Evolutionary conservation across 1,140 invertebrate species (phyloP).

Genomic region (Drosophila cardini): DNA sequence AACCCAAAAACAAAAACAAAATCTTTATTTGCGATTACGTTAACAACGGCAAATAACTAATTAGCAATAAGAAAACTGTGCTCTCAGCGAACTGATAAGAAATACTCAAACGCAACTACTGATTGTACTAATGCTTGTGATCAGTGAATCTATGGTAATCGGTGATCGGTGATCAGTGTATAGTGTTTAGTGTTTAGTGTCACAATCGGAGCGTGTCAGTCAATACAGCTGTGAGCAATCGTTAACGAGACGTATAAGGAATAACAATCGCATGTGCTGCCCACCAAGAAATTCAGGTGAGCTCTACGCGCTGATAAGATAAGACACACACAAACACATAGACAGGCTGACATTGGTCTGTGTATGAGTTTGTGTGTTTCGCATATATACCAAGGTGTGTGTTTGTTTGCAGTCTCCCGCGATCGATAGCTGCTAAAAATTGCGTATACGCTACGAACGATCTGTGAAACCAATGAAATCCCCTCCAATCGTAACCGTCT

Average conservation of each 20-base stretch:
- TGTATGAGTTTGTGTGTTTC: neutral
- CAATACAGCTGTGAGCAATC: slow-evolving; percentile 28
- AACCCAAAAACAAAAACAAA: too few species aligned
- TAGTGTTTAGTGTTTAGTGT: neutral
- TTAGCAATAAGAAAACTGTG: slow-evolving; percentile 4
- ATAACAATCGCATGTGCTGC: slow-evolving; percentile 44
- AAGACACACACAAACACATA: slow-evolving; percentile 9
- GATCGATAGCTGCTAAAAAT: slow-evolving; percentile 17
- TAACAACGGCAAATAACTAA: slow-evolving; percentile 26
- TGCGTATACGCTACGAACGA: slow-evolving; percentile 28
- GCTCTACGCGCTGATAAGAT: slow-evolving; percentile 42
- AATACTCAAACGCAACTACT: neutral
- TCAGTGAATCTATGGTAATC: neutral
- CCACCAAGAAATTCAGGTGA: slow-evolving; percentile 36
- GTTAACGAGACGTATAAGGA: neutral
- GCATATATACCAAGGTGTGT: neutral
- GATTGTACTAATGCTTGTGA: neutral
- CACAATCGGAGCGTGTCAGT: slow-evolving; percentile 17
- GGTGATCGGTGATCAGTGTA: neutral
- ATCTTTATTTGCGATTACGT: slow-evolving; percentile 8
- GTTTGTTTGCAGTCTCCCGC: neutral
- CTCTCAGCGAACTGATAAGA: slow-evolving; percentile 29
- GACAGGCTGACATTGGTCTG: neutral
- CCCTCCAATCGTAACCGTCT: neutral
- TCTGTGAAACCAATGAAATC: neutral